Evolutionary conservation across 2,797 vertebrate species (phyloP).

Genomic region (Vireo griseus): DNA sequence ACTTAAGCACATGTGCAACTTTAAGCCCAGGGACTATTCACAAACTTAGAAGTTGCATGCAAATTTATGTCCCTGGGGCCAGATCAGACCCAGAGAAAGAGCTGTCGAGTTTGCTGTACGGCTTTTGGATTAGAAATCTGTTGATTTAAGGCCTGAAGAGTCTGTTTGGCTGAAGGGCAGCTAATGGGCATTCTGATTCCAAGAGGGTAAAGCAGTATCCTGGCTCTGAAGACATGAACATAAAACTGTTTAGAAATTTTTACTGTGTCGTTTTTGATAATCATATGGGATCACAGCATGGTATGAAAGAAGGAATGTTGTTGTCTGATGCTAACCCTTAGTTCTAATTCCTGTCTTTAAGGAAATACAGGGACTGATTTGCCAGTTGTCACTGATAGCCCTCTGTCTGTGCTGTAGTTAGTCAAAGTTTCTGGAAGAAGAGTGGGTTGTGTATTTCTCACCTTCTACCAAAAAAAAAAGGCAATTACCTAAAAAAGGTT

Average conservation of each 20-base stretch:
- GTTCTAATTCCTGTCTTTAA: neutral
- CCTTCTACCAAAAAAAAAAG: neutral
- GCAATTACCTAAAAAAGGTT: neutral
- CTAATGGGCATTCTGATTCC: neutral
- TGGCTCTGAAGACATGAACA: neutral
- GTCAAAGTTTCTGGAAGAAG: neutral
- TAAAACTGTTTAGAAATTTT: neutral
- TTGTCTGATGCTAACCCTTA: neutral
- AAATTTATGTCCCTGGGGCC: constrained; percentile 38
- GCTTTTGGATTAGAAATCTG: constrained; percentile 23
- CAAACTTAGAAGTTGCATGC: constrained; percentile 25
- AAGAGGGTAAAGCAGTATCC: neutral
- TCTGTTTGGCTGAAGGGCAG: neutral
- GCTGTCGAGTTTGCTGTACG: neutral
- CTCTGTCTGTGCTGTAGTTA: neutral
- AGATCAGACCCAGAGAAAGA: neutral
- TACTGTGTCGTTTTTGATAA: neutral
- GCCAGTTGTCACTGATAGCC: neutral
- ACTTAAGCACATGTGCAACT: constrained; percentile 41
- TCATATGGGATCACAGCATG: neutral
- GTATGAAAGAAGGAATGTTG: neutral
- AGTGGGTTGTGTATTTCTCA: neutral
- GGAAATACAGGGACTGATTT: neutral
- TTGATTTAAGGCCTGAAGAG: constrained; percentile 23
- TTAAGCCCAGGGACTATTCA: neutral